Evolutionary conservation across 30 jellyfish, hydroid and myxozoan genomes (phyloP).

Genomic region (Hydractinia echinata): DNA sequence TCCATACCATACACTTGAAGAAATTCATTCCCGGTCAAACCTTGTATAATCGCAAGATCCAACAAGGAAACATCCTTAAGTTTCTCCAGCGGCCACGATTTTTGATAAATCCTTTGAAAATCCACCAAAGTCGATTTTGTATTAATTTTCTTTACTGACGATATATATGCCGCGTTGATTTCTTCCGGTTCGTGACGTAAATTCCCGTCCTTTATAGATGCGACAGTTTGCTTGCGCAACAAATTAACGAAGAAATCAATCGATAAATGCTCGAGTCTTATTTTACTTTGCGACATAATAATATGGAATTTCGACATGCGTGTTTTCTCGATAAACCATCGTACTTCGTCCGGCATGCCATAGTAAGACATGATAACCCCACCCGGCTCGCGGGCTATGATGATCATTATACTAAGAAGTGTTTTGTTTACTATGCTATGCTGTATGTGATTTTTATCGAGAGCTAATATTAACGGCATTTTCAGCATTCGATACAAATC

Average conservation of each 20-base stretch:
- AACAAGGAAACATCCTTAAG: slow-evolving; percentile 3
- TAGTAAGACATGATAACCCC: slow-evolving; percentile 17
- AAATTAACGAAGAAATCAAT: slow-evolving; percentile 14
- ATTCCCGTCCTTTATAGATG: neutral
- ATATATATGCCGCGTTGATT: neutral
- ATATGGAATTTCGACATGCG: slow-evolving; percentile 9
- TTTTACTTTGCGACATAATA: slow-evolving; percentile 1
- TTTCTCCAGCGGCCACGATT: slow-evolving; percentile 11
- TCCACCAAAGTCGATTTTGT: slow-evolving; percentile 8
- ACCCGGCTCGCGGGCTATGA: slow-evolving; percentile 23
- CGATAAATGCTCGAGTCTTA: slow-evolving; percentile 30
- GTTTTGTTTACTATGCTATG: slow-evolving; percentile 24
- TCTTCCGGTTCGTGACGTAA: neutral
- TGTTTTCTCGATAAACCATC: slow-evolving; percentile 17
- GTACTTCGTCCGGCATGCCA: slow-evolving; percentile 21
- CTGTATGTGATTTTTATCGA: slow-evolving; percentile 19
- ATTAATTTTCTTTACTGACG: neutral
- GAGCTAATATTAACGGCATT: slow-evolving; percentile 13
- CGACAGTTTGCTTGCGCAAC: slow-evolving; percentile 18
- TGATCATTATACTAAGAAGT: slow-evolving; percentile 7
- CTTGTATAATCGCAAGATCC: slow-evolving; percentile 17
- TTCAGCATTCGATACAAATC: slow-evolving; percentile 16
- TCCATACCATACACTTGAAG: slow-evolving; percentile 27
- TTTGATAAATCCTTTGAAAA: slow-evolving; percentile 31
- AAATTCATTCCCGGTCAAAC: slow-evolving; percentile 25